These are phyloP conservation scores for Hapalemur alaotrensis DNA, from an alignment of 2,797 vertebrate genomes.

Conservation along the genomic window DNA sequence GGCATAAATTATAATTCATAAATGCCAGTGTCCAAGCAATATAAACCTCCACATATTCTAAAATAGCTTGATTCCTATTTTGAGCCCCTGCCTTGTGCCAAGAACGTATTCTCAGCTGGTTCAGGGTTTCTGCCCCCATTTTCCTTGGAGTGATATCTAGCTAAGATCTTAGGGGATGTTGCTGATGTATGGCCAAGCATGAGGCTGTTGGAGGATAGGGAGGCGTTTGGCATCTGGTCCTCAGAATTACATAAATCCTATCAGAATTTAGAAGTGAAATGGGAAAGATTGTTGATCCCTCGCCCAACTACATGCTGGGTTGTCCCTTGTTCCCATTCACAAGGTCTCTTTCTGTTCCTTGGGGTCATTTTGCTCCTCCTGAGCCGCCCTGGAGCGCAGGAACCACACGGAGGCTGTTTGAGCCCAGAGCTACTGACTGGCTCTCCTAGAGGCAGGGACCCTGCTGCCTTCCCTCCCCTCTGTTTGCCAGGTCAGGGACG, in stretches of 20 bases:
- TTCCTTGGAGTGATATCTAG: neutral
- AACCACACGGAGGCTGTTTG: neutral
- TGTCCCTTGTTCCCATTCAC: too few relatives aligned
- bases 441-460: neutral
- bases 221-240: neutral
- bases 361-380: neutral
- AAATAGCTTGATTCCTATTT: neutral
- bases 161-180: neutral
- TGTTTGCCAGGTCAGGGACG: too few relatives aligned
- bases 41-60: neutral
- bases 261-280: neutral
- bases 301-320: neutral
- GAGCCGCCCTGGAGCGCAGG: neutral
- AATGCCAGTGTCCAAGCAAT: neutral
- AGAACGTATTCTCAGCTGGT: neutral
- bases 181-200: too few relatives aligned
- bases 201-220: too few relatives aligned
- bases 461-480: neutral
- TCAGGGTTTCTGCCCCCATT: neutral
- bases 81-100: neutral
- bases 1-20: neutral
- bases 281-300: neutral
- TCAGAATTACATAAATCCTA: neutral
- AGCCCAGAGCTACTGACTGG: neutral
- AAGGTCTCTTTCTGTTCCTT: neutral